Base-by-base conservation (phyloP, 2,888 invertebrate species). In the Drosophila atripex region DNA sequence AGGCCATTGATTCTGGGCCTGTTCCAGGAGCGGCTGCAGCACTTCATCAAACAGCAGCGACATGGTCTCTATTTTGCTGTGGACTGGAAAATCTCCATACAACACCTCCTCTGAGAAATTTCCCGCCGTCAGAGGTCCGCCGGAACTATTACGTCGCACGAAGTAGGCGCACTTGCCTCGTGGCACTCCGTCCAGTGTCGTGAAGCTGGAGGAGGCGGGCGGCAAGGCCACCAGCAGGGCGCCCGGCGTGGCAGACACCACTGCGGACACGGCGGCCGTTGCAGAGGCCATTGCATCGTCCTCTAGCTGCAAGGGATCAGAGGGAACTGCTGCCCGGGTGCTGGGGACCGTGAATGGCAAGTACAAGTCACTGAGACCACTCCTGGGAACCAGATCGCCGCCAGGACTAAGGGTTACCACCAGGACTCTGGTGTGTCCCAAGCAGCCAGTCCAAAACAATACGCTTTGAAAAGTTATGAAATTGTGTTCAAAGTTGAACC, bases 1-100 rank as follows among this genome's bases (percentile, higher is more conserved):
- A 0, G 96, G 96, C 96, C 96, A 96, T 3, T 93, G 93, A 49
- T 89, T 91, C 76, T 95, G 95, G 88, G 94, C 93, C 89, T 95
- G 95, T 46, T 94, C 94, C 30, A 96, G 91, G 52, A 96, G 88
- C 0, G 96, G 96, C 9, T 95, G 93, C 61, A 95, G 94, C 28
- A 96, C 94, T 86, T 96, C 94, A 78, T 96, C 95, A 7, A 95
- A 93, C 77, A 96, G 92, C 38, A 94, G 92, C 28, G 94, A 93
- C 39, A 96, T 90, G 86, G 96, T 95, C 86, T 95, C 94, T 7
- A 96, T 92, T 28, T 95, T 94, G 80, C 94, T 95, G 63, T 91
- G 90, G 1, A 94, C 93, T 0, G 95, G 94, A 91, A 96, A 93
- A 88, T 96, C 96, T 0, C 96, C 97, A 54, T 94, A 93, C 50